Percentiles rank a stretch among this genome's conserved stretches.
Evolutionary conservation across 2,797 vertebrate species (phyloP).

Genomic region (Fringilla coelebs): DNA sequence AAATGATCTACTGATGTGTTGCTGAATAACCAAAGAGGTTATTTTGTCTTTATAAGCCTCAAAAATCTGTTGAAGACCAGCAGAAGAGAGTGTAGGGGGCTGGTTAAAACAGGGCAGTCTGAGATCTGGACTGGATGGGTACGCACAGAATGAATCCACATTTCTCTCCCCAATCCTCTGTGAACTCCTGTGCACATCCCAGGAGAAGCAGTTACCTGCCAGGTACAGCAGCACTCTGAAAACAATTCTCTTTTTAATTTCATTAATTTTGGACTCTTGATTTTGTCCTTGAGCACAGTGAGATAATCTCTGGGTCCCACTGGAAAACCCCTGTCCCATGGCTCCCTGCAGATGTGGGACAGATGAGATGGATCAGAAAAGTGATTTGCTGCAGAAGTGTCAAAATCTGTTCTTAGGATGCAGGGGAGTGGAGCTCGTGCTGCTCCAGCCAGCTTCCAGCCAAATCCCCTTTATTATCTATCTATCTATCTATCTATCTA

Average conservation of each 20-base stretch:
- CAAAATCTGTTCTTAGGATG: neutral
- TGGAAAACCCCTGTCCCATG: neutral
- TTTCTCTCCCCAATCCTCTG: neutral
- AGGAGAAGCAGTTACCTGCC: neutral
- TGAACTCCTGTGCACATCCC: neutral
- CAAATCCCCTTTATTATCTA: neutral
- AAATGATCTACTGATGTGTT: neutral
- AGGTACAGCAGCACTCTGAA: neutral
- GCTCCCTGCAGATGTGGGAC: fast-evolving
- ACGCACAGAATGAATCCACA: neutral
- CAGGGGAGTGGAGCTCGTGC: neutral
- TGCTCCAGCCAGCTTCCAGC: neutral
- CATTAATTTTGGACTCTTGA: neutral
- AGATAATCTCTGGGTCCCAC: neutral
- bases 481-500: too few species aligned
- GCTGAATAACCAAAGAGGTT: neutral
- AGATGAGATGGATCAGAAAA: neutral
- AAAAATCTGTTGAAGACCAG: neutral
- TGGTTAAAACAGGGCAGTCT: neutral
- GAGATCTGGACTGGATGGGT: neutral
- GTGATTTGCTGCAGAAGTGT: neutral
- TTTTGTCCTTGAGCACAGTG: neutral
- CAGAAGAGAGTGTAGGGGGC: neutral
- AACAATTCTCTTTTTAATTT: neutral
- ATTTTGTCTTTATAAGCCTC: neutral